phyloP scores from a whole-genome alignment of 35 echinoderm and acorn worm species.

The Hemicentrotus pulcherrimus region DNA sequence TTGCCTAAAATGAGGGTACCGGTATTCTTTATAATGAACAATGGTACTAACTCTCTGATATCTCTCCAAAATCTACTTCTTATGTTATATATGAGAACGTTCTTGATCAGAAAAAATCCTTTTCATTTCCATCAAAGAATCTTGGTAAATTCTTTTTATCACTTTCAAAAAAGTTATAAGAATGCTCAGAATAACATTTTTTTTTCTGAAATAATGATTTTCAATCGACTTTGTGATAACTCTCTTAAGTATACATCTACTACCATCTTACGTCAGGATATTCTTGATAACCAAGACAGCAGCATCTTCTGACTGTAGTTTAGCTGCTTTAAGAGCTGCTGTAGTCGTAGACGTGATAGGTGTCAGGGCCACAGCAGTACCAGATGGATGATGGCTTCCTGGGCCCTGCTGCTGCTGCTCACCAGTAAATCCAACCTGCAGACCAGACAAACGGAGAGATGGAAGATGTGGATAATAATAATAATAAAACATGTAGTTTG shows the following conservation, averaged over 20 bases:
- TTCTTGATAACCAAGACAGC: slow-evolving; percentile 86
- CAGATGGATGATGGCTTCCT: slow-evolving; percentile 39
- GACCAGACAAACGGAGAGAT: not conserved
- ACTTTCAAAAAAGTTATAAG: no score
- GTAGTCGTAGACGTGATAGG: slow-evolving; percentile 45
- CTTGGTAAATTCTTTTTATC: no score
- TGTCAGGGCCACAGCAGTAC: slow-evolving; percentile 18
- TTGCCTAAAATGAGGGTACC: no score
- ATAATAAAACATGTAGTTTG: no score
- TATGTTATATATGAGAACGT: no score
- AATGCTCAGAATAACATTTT: no score
- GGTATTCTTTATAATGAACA: no score
- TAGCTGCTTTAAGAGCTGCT: slow-evolving; percentile 65
- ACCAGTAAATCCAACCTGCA: slow-evolving; percentile 65
- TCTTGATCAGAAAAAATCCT: no score
- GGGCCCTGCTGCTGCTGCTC: slow-evolving; percentile 43
- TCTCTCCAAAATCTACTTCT: no score
- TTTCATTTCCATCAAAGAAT: no score
- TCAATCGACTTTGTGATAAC: not conserved
- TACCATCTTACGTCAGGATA: slow-evolving; percentile 69
- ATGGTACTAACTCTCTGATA: no score
- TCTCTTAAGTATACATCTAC: not conserved
- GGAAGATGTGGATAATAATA: not conserved
- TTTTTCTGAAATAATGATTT: no score
- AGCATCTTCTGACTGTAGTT: slow-evolving; percentile 79